These are phyloP conservation scores for Leucopsar rothschildi DNA, from an alignment of 2,113 vertebrate genomes.

Conservation along the genomic window DNA sequence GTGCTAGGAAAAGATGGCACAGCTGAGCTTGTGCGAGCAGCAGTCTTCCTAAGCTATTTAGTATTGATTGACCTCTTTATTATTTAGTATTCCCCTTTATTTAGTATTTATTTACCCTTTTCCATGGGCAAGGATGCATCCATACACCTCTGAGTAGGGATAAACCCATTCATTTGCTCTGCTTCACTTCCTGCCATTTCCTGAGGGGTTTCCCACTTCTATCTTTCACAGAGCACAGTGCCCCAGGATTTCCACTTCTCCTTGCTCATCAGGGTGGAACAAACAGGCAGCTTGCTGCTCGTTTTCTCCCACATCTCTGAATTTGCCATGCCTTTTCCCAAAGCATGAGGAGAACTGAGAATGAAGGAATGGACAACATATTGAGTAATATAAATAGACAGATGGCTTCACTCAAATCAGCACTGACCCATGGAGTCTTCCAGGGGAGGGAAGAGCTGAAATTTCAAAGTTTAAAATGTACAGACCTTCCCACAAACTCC, in stretches of 20 bases:
- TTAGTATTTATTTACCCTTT: neutral
- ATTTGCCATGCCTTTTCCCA: neutral
- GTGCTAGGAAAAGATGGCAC: neutral
- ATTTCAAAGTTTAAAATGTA: neutral
- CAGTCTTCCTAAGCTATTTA: neutral
- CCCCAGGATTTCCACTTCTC: neutral
- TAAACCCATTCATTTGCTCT: neutral
- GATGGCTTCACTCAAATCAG: neutral
- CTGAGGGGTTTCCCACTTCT: neutral
- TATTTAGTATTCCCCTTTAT: neutral
- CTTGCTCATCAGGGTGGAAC: neutral
- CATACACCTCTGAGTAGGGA: neutral
- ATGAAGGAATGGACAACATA: neutral
- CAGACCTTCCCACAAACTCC: neutral
- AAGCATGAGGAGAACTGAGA: neutral
- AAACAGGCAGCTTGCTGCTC: neutral
- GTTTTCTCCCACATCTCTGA: neutral
- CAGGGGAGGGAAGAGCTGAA: neutral
- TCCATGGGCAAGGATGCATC: accelerated
- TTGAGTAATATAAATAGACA: neutral
- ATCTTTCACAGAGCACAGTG: neutral
- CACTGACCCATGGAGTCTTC: neutral
- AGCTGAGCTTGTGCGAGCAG: neutral
- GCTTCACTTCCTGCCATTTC: neutral
- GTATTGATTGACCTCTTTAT: neutral